Conservation (phyloP, 1,140 invertebrate species). For the Plodia interpunctella region DNA sequence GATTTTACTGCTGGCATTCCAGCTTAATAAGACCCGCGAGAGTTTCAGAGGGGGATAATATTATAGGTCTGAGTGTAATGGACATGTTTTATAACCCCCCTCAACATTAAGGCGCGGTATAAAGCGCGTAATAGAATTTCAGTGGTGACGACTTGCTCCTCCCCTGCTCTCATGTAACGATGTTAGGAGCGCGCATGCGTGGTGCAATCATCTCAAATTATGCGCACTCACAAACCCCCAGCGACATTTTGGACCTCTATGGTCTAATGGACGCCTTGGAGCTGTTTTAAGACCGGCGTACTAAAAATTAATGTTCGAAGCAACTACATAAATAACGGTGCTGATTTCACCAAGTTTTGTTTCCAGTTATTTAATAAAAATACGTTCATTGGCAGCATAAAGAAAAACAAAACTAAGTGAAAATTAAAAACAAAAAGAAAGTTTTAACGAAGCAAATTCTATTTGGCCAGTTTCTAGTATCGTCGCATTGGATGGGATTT, state of each 20-base stretch:
- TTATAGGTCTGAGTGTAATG: conserved; percentile 48
- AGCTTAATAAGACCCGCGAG: conserved; percentile 30
- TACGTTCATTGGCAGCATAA: too few species aligned
- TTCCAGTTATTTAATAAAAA: too few species aligned
- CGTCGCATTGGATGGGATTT: not conserved
- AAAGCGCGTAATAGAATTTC: conserved; percentile 74
- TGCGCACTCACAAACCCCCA: conserved; percentile 35
- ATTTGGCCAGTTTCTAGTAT: not conserved
- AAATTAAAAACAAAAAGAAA: not conserved
- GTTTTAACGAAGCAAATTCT: conserved; percentile 4
- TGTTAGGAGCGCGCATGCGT: conserved; percentile 63
- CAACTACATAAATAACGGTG: too few species aligned
- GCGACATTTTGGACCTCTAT: conserved; percentile 12
- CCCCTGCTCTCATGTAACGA: conserved; percentile 58
- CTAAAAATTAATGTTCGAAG: too few species aligned
- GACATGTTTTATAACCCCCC: conserved; percentile 53
- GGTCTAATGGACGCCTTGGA: not conserved
- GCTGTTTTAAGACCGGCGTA: not conserved
- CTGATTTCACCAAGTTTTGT: too few species aligned
- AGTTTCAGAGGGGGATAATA: conserved; percentile 40
- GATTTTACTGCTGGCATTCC: conserved; percentile 56
- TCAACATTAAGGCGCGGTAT: conserved; percentile 63
- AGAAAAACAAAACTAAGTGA: not conserved
- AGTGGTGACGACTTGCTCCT: conserved; percentile 37
- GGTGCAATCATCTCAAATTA: conserved; percentile 33